A percentile compares a stretch with the other conserved stretches of the same genome.
phyloP scores from a whole-genome alignment of 2,797 vertebrate genomes.

The Spheniscus humboldti region DNA sequence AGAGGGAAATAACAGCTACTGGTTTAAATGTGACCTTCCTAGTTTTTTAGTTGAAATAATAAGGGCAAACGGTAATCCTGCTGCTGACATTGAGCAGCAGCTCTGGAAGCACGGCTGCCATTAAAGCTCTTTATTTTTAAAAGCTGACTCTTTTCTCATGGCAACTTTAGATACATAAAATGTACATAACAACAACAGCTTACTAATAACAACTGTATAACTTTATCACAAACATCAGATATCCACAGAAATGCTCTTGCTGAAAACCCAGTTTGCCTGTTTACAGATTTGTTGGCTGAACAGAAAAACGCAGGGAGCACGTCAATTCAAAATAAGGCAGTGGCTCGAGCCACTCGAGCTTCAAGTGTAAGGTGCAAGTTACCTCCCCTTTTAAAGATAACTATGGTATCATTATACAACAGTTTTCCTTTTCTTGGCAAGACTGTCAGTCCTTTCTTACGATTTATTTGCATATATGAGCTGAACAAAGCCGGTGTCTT shows the following conservation, averaged over 20 bases:
- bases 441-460: neutral
- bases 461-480: neutral
- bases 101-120: neutral
- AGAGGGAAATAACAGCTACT: conserved; percentile 21
- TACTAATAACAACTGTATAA: neutral
- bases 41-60: conserved; percentile 35
- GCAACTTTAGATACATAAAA: neutral
- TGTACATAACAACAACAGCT: neutral
- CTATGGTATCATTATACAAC: neutral
- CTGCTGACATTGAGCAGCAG: neutral
- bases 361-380: neutral
- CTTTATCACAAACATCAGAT: neutral
- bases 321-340: neutral
- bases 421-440: neutral
- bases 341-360: neutral
- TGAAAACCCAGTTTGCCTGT: neutral
- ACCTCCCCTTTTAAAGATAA: neutral
- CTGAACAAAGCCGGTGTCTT: neutral
- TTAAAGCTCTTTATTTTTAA: neutral
- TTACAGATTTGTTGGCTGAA: neutral
- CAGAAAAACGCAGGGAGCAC: neutral
- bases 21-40: conserved; percentile 33
- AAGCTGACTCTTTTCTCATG: neutral
- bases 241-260: neutral
- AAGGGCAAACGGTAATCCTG: neutral